Base-by-base conservation (phyloP, 2,113 vertebrate genomes). In the Felis catus region DNA sequence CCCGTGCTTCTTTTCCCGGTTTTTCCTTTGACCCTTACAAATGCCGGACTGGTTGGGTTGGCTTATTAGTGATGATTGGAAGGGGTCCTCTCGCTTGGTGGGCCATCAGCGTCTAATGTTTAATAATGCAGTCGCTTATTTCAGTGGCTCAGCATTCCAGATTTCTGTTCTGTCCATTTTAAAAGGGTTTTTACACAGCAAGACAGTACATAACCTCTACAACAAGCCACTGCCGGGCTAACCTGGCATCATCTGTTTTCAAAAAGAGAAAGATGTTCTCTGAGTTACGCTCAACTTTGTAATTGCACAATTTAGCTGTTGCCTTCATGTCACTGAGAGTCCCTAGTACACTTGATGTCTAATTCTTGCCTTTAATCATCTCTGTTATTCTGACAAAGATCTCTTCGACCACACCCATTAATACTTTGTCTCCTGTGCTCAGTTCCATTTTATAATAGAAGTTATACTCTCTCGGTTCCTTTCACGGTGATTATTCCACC, bases 401-500 rank as follows among this genome's bases (percentile, higher is more conserved):
- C 55, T 95, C 92, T 70, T 95, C 85, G 76, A 19, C 96, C 93
- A 53, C 6, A 0, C 92, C 95, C 16, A 0, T 94, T 79, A 82
- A 68, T 65, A 78, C 90, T 90, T 80, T 19, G 19, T 86, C 89
- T 86, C 74, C 1, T 76, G 81, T 68, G 55, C 76, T 87, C 89
- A 66, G 10, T 91, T 93, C 81, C 58, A 36, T 95, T 82, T 97
- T 87, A 41, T 89, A 89, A 95, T 53, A 31, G 73, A 91, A 92
- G 81, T 80, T 55, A 78, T 81, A 70, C 79, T 73, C 68, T 94
- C 94, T 95, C 58, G 2, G 29, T 87, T 97, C 90, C 71, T 86
- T 73, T 97, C 68, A 41, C 74, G 68, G 86, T 92, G 86, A 97
- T 98, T 95, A 97, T 97, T 97, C 91, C 83, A 96, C 95, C 85